Percentiles rank a stretch among this genome's conserved stretches.
phyloP scores from a whole-genome alignment of 1,140 invertebrate genomes.

The Gryon sp. region DNA sequence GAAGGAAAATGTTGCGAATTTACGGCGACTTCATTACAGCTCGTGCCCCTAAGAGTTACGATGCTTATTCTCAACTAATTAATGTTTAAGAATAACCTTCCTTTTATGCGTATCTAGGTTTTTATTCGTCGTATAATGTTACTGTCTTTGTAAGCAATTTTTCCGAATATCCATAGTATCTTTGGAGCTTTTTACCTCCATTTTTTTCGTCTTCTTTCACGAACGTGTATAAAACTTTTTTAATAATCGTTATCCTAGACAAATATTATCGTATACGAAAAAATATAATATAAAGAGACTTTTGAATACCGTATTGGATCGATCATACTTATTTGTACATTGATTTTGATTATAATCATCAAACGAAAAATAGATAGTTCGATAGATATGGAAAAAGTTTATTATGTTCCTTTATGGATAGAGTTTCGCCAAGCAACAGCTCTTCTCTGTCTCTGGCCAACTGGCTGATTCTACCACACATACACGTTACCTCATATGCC shows the following conservation, averaged over 20 bases:
- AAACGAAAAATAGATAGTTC: too few species aligned
- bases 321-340: too few species aligned
- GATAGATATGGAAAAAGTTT: too few species aligned
- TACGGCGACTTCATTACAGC: conserved; percentile 35
- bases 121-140: conserved; percentile 36
- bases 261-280: too few species aligned
- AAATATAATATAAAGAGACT: too few species aligned
- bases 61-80: conserved; percentile 49
- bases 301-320: too few species aligned
- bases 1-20: conserved; percentile 18
- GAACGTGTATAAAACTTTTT: conserved; percentile 29
- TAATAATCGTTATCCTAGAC: conserved; percentile 8
- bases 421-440: background rate
- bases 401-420: too few species aligned
- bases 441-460: conserved; percentile 16
- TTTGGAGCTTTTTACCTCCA: too few species aligned
- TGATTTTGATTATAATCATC: too few species aligned
- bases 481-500: conserved; percentile 46
- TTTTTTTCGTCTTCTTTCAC: conserved; percentile 10
- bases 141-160: conserved; percentile 10
- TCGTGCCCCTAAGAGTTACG: conserved; percentile 16
- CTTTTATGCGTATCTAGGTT: conserved; percentile 34
- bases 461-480: too few species aligned
- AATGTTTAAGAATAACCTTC: conserved; percentile 51
- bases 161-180: conserved; percentile 1